Base-by-base conservation (phyloP, 2,113 vertebrate genomes). In the Euleptes europaea region DNA sequence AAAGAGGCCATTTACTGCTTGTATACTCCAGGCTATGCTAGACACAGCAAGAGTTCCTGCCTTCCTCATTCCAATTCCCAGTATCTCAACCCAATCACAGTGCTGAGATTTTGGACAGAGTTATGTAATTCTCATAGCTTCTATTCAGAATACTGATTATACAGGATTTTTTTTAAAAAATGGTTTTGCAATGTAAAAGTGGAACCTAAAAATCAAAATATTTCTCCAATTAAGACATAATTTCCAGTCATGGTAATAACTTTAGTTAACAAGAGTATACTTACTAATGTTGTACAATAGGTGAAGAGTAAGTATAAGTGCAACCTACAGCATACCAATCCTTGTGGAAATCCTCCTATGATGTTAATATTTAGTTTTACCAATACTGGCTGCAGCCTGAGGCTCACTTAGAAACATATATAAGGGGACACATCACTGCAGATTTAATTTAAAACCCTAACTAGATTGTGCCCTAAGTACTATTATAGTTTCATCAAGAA, bases 21-120 rank as follows among this genome's bases (percentile, higher is more conserved):
- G 67, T 82, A 88, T 80, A 82, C 87, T 88, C 73, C 86, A 88
- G 87, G 88, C 84, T 91, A 78, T 89, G 83, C 83, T 86, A 90
- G 92, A 91, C 54, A 87, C 54, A 88, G 76, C 88, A 92, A 95
- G 93, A 93, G 76, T 88, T 67, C 63, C 86, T 88, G 83, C 80
- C 60, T 83, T 93, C n/a, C n/a, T n/a, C 91, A 93, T 90, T 92
- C 80, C 88, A 83, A 90, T 93, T 92, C 88, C 89, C 1, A 69
- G 71, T 5, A 49, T 82, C 86, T 87, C 60, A 63, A 57, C 74
- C 80, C 79, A 83, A 81, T 71, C 84, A 0, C 38, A 81, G 70
- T 83, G 86, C 72, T 72, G 49, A 76, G 54, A 84, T 83, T 78
- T 83, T 79, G 86, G 89, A 49, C 70, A 86, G 42, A 84, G 78